Percentiles rank a stretch among this genome's conserved stretches.
Evolutionary conservation across 2,113 vertebrate genomes (phyloP).

Genomic region (Centropus unirufus): DNA sequence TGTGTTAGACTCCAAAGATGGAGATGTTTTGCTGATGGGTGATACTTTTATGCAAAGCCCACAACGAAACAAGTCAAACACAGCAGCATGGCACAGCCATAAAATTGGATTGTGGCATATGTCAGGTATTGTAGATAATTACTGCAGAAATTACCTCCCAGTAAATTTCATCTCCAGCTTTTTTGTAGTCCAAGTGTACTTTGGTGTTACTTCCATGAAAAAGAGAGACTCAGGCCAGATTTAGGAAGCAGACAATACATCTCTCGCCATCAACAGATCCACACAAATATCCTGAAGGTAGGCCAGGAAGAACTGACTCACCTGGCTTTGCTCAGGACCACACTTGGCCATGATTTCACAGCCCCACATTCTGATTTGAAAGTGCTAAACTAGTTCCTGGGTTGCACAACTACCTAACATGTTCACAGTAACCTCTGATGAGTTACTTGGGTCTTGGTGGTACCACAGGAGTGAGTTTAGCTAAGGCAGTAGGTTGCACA

Average conservation of each 20-base stretch:
- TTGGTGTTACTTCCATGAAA: neutral
- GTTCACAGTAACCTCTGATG: rapidly evolving
- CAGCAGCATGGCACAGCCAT: neutral
- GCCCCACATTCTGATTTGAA: neutral
- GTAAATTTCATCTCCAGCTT: neutral
- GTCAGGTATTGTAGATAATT: neutral
- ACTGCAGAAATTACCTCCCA: neutral
- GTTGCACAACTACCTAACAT: neutral
- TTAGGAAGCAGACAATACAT: neutral
- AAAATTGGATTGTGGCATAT: neutral
- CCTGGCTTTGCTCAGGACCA: neutral
- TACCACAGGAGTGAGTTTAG: neutral
- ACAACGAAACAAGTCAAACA: neutral
- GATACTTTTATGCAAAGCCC: neutral
- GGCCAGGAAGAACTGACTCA: neutral
- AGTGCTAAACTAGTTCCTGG: neutral
- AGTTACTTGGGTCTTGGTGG: neutral
- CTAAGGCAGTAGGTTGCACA: neutral
- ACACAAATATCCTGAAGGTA: neutral
- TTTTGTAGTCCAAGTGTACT: neutral
- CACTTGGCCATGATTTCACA: neutral
- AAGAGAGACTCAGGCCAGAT: neutral
- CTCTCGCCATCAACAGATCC: neutral
- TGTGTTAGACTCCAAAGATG: neutral
- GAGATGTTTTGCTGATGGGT: neutral